Conservation (phyloP, 2,888 invertebrate species). For the Drosophila fulvimacula region DNA sequence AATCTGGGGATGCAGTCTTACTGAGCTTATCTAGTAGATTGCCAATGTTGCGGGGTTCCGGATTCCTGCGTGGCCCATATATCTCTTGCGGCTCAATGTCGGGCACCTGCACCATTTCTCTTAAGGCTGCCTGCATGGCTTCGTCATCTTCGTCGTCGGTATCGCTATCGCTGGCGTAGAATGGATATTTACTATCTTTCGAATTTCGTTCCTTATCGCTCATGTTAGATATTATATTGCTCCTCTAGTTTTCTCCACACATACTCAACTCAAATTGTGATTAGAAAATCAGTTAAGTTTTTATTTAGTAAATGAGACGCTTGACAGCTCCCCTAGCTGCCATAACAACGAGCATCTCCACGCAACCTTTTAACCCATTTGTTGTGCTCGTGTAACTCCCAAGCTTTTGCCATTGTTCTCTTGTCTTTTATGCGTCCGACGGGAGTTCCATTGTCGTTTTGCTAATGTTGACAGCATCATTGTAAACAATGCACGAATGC, state of each 20-base stretch:
- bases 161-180: not conserved
- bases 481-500: slow-evolving; percentile 37
- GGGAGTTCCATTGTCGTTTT: slow-evolving; percentile 48
- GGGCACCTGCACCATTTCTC: slow-evolving; percentile 52
- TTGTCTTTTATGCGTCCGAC: slow-evolving; percentile 58
- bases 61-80: not conserved
- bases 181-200: not conserved
- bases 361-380: slow-evolving; percentile 58
- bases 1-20: not conserved
- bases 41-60: not conserved
- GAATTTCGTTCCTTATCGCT: slow-evolving; percentile 2
- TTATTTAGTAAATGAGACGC: slow-evolving; percentile 20
- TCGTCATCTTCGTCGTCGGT: slow-evolving; percentile 21
- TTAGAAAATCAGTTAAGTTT: slow-evolving; percentile 59
- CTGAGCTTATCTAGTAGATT: not conserved
- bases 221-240: slow-evolving; percentile 16
- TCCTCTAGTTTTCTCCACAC: slow-evolving; percentile 1
- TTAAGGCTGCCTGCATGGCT: slow-evolving; percentile 51
- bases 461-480: slow-evolving; percentile 65
- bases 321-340: slow-evolving; percentile 15
- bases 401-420: slow-evolving; percentile 45
- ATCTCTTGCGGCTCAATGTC: slow-evolving; percentile 38
- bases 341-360: slow-evolving; percentile 2
- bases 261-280: slow-evolving; percentile 46
- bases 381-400: slow-evolving; percentile 22